Conservation (phyloP, 2,113 vertebrate genomes). For the Ctenodactylus gundi region DNA sequence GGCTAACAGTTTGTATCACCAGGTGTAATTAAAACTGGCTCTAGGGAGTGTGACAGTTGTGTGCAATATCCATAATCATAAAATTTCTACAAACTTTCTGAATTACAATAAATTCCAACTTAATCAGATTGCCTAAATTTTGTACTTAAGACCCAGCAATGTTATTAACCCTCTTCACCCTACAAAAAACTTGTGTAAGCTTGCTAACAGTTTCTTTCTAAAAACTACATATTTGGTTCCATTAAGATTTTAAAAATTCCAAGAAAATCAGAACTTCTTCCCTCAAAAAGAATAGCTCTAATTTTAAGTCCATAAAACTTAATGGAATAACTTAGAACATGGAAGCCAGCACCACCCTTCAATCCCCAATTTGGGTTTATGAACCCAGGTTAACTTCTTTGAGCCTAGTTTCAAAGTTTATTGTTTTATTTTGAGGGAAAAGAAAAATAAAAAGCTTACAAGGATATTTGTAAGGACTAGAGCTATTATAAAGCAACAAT, state of each 20-base stretch:
- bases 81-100: conserved; percentile 39
- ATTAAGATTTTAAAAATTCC: not conserved
- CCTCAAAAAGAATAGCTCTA: not conserved
- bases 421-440: not conserved
- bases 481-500: not conserved
- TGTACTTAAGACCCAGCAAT: not conserved
- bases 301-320: not conserved
- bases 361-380: not conserved
- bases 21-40: not conserved
- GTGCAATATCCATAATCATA: not conserved
- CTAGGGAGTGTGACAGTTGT: not conserved
- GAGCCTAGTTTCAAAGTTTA: not conserved
- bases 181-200: not conserved
- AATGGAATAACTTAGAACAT: not conserved
- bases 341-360: not conserved
- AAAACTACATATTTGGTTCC: not conserved
- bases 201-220: not conserved
- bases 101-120: conserved; percentile 27
- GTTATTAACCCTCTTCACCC: not conserved
- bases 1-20: not conserved
- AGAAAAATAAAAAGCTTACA: not conserved
- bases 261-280: not conserved
- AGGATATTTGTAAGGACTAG: not conserved
- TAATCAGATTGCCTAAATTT: conserved; percentile 26
- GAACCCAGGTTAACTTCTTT: not conserved